These are phyloP conservation scores for Eudyptes chrysolophus DNA, from an alignment of 2,113 vertebrate species.

Conservation along the genomic window DNA sequence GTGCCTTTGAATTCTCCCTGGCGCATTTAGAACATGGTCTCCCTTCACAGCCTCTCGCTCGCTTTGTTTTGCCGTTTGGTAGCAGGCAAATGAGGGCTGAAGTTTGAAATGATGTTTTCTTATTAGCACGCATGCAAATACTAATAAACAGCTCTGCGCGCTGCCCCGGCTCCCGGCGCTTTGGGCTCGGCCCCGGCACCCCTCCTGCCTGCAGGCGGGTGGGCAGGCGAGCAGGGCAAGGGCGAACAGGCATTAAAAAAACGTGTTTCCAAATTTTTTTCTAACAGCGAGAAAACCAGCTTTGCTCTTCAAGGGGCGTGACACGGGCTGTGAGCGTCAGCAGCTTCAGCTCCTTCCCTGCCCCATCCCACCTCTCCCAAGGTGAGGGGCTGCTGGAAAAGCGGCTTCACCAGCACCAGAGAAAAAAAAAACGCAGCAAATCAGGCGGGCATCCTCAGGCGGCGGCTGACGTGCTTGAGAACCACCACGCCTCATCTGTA, in stretches of 20 bases:
- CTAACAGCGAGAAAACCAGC: rapidly evolving
- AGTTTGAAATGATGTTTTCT: not conserved
- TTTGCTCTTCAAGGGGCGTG: rapidly evolving
- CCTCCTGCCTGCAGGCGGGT: not conserved
- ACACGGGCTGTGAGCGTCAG: not conserved
- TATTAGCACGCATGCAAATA: not conserved
- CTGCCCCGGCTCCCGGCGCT: not conserved
- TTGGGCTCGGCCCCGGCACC: not conserved
- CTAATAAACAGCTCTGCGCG: not conserved
- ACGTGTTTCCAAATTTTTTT: rapidly evolving
- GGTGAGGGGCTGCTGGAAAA: not conserved
- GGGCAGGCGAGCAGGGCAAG: not conserved
- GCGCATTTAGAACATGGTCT: conserved; percentile 11
- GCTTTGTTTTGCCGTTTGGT: not conserved
- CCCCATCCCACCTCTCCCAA: not conserved
- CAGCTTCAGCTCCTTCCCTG: not conserved
- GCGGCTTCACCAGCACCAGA: not conserved
- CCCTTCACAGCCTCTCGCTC: not conserved
- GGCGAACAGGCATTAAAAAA: rapidly evolving
- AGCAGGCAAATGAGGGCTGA: conserved; percentile 22
- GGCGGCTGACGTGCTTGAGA: rapidly evolving
- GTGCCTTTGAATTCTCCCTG: conserved; percentile 48
- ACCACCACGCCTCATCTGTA: rapidly evolving
- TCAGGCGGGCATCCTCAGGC: rapidly evolving
- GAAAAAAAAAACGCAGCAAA: not conserved